Evolutionary conservation across 2,888 invertebrate species (phyloP), one percentile per base, ranked within the genome.

Genomic region (Heteropelma amictum): DNA sequence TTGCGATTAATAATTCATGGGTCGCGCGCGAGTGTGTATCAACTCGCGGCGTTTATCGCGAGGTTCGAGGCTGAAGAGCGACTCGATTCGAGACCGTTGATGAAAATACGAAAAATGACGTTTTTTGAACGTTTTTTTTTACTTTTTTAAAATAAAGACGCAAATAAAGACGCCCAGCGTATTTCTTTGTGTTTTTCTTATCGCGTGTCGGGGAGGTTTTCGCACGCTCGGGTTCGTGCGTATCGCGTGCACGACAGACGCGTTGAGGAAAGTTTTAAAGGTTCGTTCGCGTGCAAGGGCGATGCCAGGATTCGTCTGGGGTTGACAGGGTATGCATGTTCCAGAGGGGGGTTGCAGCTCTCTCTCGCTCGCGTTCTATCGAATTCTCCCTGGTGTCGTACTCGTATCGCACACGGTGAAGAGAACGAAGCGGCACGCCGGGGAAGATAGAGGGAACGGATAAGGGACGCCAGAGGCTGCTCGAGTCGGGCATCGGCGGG

Each of bases 1-100:
- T 78, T 80, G 80, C 17, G 42, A 84, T 83, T 81, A 84, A 82
- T 82, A 84, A 84, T 83, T 80, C 78, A 84, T 79, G 79, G 72
- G 77, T 77, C 76, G 76, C 51, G 56, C 67, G 40, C 30, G 10
- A 10, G 14, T 42, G 2, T 51, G 17, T 21, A 30, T 51, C 4
- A 10, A 17, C 51, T 28, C 26, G 17, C n/a, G n/a, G n/a, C n/a
- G n/a, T n/a, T n/a, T n/a, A n/a, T n/a, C n/a, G n/a, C 3, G 28
- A 14, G 2, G 3, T 45, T 17, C 17, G n/a, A n/a, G n/a, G n/a
- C n/a, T n/a, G n/a, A n/a, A n/a, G n/a, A n/a, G n/a, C 17, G 2
- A 19, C 10, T 42, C 2, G 12, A 49, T 23, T 6, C n/a, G 26
- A 14, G 26, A n/a, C n/a, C n/a, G 10, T 8, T 8, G n/a, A 42